Percentiles rank a stretch among this genome's conserved stretches.
Evolutionary conservation across 2,113 vertebrate species (phyloP).

Genomic region (Erythrocercus mccallii): DNA sequence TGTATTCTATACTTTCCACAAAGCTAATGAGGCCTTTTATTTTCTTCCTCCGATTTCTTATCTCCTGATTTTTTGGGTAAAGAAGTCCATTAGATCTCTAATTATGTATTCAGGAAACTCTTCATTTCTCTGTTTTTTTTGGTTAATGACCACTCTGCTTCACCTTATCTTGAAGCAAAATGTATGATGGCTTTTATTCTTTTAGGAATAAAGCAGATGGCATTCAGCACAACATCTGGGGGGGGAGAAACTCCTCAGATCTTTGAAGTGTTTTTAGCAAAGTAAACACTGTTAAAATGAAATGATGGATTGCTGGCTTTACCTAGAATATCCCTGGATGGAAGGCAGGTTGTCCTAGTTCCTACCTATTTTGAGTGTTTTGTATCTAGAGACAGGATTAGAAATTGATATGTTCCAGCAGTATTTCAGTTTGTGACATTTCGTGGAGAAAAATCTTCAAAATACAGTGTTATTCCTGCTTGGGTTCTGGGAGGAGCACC

Average conservation of each 20-base stretch:
- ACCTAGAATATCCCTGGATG: background rate
- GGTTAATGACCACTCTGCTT: background rate
- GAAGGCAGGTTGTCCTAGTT: background rate
- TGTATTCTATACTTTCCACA: background rate
- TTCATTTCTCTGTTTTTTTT: background rate
- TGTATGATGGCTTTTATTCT: background rate
- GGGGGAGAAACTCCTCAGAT: accelerated
- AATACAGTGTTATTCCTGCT: background rate
- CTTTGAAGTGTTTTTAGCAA: background rate
- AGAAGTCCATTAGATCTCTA: background rate
- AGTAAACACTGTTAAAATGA: background rate
- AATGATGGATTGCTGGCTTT: background rate
- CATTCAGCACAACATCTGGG: background rate
- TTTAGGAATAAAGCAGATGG: background rate
- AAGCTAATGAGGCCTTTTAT: background rate
- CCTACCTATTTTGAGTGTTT: background rate
- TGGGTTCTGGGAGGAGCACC: background rate
- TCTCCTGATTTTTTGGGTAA: background rate
- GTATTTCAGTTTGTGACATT: background rate
- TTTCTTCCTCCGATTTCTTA: background rate
- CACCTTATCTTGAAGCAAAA: background rate
- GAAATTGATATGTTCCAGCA: background rate
- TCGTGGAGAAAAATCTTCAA: background rate
- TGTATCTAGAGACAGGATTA: background rate
- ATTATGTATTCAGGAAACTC: background rate